phyloP scores from a whole-genome alignment of 2,113 vertebrate genomes.

The Condylura cristata region DNA sequence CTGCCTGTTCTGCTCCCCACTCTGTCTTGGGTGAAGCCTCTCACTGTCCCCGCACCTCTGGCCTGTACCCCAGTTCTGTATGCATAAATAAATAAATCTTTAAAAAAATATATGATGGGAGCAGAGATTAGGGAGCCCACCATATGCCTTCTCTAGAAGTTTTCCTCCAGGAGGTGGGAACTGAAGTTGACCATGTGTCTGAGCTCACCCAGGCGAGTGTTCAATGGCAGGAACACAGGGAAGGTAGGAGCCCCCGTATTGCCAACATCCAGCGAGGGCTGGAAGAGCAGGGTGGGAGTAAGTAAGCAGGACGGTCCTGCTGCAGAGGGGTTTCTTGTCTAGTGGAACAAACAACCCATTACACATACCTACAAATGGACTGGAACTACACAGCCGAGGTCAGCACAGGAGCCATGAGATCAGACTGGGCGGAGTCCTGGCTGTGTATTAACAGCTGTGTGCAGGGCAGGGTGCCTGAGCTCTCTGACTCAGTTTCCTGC shows the following conservation, averaged over 20 bases:
- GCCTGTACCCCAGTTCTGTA: no score
- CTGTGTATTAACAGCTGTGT: not conserved
- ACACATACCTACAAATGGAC: not conserved
- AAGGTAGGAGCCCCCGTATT: not conserved
- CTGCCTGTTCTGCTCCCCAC: no score
- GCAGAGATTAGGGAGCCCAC: not conserved
- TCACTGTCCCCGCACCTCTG: no score
- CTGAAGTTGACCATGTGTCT: not conserved
- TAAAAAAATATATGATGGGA: no score
- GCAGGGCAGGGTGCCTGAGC: not conserved
- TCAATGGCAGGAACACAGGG: not conserved
- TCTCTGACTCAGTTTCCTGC: constrained; percentile 14
- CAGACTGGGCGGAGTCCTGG: not conserved
- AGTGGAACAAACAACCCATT: not conserved
- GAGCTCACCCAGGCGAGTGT: not conserved
- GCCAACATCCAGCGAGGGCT: not conserved
- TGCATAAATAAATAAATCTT: no score
- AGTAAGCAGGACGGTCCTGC: not conserved
- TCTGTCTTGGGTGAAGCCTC: no score
- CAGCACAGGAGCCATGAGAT: not conserved
- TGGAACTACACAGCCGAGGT: not conserved
- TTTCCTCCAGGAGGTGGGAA: not conserved
- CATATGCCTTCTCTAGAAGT: not conserved
- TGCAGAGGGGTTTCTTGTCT: not conserved
- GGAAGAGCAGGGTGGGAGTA: not conserved